Evolutionary conservation across 2,113 vertebrate genomes (phyloP), one percentile per base, ranked within the genome.

Genomic region (Chaetops frenatus): DNA sequence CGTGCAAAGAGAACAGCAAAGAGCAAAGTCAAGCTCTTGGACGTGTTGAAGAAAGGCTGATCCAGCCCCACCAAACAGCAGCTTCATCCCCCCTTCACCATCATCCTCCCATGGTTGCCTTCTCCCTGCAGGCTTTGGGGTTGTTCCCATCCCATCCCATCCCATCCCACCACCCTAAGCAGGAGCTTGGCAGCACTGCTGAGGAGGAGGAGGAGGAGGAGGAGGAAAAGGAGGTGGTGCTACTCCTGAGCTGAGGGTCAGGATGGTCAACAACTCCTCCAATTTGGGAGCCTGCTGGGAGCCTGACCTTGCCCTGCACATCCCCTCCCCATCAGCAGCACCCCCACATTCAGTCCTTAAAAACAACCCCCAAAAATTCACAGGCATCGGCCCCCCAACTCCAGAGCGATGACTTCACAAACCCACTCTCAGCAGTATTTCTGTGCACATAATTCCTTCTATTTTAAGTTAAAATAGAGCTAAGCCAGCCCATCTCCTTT

Each of bases 21-120:
- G 76, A 92, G 79, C 64, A 33, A 89, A 92, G 84, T 14, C 54
- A 57, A 66, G 79, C 67, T 66, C 81, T 44, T 0, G 44, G 93
- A 79, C 1, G 18, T 53, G 94, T 88, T 76, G 57, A 25, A 25
- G 67, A 12, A 70, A 67, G 70, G 53, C 36, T 48, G 91, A 48
- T 22, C 29, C 18, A 71, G 72, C 53, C 70, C 79, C n/a, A 8
- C 12, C 0, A 0, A 58, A 25, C 2, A 0, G 54, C 42, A 24
- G 28, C 66, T 56, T 2, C 20, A 3, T 9, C 57, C 21, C 4
- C 58, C 36, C 79, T 50, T 1, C 25, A 3, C 3, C 60, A 38
- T 9, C 86, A 35, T 2, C 76, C 54, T 2, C 76, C 54, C 50
- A 7, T 2, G 2, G 90, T 50, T 11, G 8, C 70, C 69, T n/a